Base-by-base conservation (phyloP, 2,888 invertebrate species). In the Papilio gigon region DNA sequence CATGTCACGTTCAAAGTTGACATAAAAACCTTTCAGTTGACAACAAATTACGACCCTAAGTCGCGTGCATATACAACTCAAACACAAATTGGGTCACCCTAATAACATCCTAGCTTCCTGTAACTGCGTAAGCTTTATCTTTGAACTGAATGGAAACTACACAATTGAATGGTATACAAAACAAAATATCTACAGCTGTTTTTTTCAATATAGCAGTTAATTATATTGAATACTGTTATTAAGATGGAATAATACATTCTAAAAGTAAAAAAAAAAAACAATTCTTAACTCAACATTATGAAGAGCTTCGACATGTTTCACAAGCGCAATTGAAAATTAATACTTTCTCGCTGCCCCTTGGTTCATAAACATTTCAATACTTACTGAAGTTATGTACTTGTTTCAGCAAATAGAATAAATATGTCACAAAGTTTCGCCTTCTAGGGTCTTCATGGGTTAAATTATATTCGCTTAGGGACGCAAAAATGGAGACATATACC, bases 401-500 rank as follows among this genome's bases (percentile, higher is more conserved):
- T 78, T 81, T 77, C 75, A 71, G 74, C 79, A 83, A 83, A 87
- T 84, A 86, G 86, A 87, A 87, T 86, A 88, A 86, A 86, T 85
- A 86, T 79, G 81, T 82, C 80, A 75, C 81, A 82, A 88, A 89
- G 82, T 88, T 89, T 86, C 80, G 82, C 84, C 84, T 85, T 85
- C 84, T 82, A 82, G 84, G 85, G 82, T 85, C 86, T 89, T 89
- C 87, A 88, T 84, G 82, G 83, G 85, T 83, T 85, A 88, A 91
- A 90, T 89, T 89, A 90, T 91, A 87, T 86, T 84, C 89, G 82
- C 87, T 75, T 71, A 80, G 89, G 87, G 88, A 80, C 82, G 81
- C 78, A 84, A 84, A 86, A 90, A 90, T 91, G 86, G 90, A 90
- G 89, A 92, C 88, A 85, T 85, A 91, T 85, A 79, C 84, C 77